These are phyloP conservation scores for Shinisaurus crocodilurus DNA, from an alignment of 2,113 vertebrate genomes.

Conservation along the genomic window DNA sequence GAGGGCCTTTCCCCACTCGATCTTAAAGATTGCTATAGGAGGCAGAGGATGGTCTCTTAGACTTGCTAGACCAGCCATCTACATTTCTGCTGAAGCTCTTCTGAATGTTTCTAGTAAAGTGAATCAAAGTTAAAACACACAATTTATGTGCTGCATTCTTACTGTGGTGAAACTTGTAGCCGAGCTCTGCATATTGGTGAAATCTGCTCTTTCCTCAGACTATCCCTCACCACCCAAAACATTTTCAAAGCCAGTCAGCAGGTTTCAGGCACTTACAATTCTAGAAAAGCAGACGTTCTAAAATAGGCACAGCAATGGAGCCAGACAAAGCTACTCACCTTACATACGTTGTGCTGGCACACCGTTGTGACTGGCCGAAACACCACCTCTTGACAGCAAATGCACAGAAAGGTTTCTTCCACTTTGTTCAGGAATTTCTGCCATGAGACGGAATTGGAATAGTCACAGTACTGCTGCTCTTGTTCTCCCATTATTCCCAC, in stretches of 20 bases:
- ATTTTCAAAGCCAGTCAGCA: background rate
- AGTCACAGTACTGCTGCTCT: background rate
- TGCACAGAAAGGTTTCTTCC: constrained; percentile 92
- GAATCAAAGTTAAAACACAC: background rate
- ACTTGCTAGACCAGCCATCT: background rate
- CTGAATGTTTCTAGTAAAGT: background rate
- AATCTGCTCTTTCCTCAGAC: background rate
- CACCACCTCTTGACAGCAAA: constrained; percentile 98
- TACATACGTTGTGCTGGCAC: constrained; percentile 97
- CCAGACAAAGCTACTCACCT: constrained; percentile 71
- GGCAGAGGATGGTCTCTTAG: background rate
- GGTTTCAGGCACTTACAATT: background rate
- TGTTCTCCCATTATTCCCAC: background rate
- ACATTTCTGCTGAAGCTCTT: background rate
- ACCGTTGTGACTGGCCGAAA: constrained; percentile 91
- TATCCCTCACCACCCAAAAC: background rate
- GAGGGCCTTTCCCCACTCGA: too few species aligned
- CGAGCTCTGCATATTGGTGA: background rate
- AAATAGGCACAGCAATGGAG: background rate
- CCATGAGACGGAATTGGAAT: constrained; percentile 3
- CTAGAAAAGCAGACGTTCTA: background rate
- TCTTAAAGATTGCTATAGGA: background rate
- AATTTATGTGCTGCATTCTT: background rate
- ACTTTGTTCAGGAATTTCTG: constrained; percentile 95
- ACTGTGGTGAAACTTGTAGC: background rate